Conservation (phyloP, 2,797 vertebrate genomes). For the Hemitrygon akajei region DNA sequence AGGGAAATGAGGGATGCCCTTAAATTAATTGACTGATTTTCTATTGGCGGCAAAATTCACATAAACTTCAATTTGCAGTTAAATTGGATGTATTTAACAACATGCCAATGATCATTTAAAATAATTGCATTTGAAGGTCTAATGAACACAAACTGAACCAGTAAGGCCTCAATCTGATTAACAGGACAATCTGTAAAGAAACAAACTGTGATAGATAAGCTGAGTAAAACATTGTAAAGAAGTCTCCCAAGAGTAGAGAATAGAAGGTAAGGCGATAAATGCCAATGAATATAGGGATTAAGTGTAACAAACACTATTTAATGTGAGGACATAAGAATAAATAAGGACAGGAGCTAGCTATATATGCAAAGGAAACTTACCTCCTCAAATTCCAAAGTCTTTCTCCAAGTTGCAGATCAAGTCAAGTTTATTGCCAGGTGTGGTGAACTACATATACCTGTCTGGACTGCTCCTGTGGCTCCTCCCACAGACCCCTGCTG, state of each 20-base stretch:
- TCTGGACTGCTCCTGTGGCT: no score
- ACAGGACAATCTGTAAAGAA: background rate
- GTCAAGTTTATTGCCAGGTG: no score
- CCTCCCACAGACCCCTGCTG: no score
- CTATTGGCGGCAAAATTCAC: background rate
- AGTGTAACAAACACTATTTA: background rate
- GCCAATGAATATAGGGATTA: background rate
- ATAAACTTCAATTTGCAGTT: background rate
- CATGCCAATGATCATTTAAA: slow-evolving; percentile 4
- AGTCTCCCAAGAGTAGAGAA: background rate
- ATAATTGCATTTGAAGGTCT: background rate
- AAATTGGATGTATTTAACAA: background rate
- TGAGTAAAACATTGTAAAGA: background rate
- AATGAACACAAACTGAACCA: background rate
- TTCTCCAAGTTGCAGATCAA: no score
- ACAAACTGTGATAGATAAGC: background rate
- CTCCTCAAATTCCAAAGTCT: no score
- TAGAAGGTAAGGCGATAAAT: background rate
- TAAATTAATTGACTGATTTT: slow-evolving; percentile 15
- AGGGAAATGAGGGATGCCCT: background rate
- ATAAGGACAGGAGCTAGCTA: no score
- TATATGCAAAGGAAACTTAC: no score
- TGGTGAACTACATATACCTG: no score
- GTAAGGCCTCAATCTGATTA: background rate
- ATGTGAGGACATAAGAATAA: no score